A percentile compares a stretch with the other conserved stretches of the same genome.
Conservation (phyloP, 2,113 vertebrate genomes). For the rabbit (Oryctolagus cuniculus) region mOryCun1.1 NC_091432.1:151894501-151895000, state of each 20-base stretch:
- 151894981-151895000: not conserved
- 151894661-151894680: not conserved
- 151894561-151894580: not conserved
- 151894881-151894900: not conserved
- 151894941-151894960: not conserved
- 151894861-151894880: constrained; percentile 51
- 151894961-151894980: not conserved
- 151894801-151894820: not conserved
- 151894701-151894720: not conserved
- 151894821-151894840: constrained; percentile 36
- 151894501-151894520: too few relatives aligned
- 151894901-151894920: constrained; percentile 32
- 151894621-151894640: not conserved
- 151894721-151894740: not conserved
- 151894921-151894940: not conserved
- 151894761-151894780: not conserved
- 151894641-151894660: not conserved
- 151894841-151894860: constrained; percentile 48
- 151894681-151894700: not conserved
- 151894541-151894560: not conserved
- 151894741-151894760: not conserved
- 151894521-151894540: too few relatives aligned
- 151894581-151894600: too few relatives aligned
- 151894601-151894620: not conserved
- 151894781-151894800: not conserved